These are phyloP conservation scores for Platyscapa corneri DNA, from an alignment of 1,140 invertebrate species.

Conservation along the genomic window DNA sequence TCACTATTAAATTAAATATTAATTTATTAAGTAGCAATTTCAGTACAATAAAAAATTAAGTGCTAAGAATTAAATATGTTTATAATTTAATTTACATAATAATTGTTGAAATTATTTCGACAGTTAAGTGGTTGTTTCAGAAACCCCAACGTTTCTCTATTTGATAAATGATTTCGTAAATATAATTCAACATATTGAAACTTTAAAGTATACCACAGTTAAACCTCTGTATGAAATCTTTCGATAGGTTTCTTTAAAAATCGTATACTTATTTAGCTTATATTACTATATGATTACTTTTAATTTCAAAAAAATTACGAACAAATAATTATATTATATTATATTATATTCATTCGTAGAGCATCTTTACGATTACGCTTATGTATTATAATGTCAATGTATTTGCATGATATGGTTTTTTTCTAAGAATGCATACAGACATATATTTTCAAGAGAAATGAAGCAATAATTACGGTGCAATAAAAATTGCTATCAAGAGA, in stretches of 20 bases:
- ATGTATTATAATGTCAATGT: conserved; percentile 15
- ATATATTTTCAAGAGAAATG: neutral
- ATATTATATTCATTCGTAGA: conserved; percentile 1
- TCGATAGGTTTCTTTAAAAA: neutral
- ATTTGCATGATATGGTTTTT: neutral
- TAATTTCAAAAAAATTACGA: conserved; percentile 7
- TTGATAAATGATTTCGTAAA: neutral
- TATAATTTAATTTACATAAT: no score
- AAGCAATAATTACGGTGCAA: neutral
- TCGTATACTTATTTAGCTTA: conserved; percentile 18
- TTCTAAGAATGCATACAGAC: conserved; percentile 7
- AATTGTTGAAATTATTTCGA: no score
- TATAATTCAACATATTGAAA: conserved; percentile 30
- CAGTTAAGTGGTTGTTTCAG: conserved; percentile 1
- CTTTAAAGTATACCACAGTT: neutral
- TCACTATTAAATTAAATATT: neutral
- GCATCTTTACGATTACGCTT: conserved; percentile 15
- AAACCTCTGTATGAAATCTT: conserved; percentile 34
- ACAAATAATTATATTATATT: conserved; percentile 7
- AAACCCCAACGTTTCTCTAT: neutral
- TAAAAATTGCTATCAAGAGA: conserved; percentile 36
- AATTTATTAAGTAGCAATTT: conserved; percentile 2
- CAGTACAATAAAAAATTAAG: neutral
- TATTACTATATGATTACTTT: conserved; percentile 14
- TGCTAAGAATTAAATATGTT: conserved; percentile 42